Evolutionary conservation across 2,888 invertebrate species (phyloP).

Genomic region (Drosophila monieri): DNA sequence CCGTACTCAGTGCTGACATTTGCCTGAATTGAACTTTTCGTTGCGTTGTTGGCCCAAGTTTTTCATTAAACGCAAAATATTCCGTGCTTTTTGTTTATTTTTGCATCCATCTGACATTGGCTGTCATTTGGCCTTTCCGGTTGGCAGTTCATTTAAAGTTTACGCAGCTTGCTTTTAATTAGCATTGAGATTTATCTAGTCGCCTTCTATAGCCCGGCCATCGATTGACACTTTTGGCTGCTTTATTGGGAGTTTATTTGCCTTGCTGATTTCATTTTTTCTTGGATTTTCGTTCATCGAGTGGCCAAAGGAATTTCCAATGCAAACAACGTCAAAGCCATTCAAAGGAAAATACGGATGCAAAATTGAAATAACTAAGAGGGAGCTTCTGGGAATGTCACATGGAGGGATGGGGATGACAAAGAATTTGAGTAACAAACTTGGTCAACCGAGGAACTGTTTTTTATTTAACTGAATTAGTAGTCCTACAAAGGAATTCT

Average conservation of each 20-base stretch:
- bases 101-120: constrained; percentile 39
- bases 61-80: constrained; percentile 58
- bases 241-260: constrained; percentile 77
- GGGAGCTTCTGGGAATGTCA: constrained; percentile 24
- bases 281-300: constrained; percentile 37
- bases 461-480: constrained; percentile 3
- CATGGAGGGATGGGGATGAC: constrained; percentile 14
- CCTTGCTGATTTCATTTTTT: constrained; percentile 76
- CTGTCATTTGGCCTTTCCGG: constrained; percentile 50
- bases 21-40: constrained; percentile 56
- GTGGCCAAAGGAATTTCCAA: constrained; percentile 71
- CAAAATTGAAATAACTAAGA: constrained; percentile 5
- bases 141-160: constrained; percentile 77
- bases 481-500: background rate
- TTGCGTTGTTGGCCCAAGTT: constrained; percentile 56
- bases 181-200: constrained; percentile 43
- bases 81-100: constrained; percentile 37
- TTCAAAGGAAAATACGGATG: constrained; percentile 19
- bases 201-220: constrained; percentile 22
- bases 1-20: constrained; percentile 43
- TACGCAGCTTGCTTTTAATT: constrained; percentile 65
- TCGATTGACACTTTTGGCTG: constrained; percentile 72
- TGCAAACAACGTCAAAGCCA: constrained; percentile 65
- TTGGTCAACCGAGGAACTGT: background rate
- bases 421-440: constrained; percentile 5